Percentiles rank a stretch among this genome's conserved stretches.
Evolutionary conservation across 2,113 vertebrate genomes (phyloP).

Genomic region (Crotalus horridus): DNA sequence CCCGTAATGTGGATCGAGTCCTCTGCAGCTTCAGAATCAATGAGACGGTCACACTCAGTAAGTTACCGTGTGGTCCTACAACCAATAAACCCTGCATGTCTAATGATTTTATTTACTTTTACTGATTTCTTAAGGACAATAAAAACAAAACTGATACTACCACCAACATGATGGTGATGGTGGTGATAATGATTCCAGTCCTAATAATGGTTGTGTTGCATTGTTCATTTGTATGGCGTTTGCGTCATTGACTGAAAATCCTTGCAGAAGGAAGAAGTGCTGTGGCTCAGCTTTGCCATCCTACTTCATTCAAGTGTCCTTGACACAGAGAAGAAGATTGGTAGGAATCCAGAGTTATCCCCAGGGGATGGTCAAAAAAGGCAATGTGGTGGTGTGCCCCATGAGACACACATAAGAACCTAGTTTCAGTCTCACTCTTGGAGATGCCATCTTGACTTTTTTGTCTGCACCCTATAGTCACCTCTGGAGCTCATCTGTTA

Average conservation of each 20-base stretch:
- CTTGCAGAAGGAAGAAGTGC: background rate
- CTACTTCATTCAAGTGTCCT: background rate
- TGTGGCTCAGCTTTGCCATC: background rate
- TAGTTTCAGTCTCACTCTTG: background rate
- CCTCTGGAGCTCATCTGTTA: background rate
- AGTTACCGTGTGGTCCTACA: slow-evolving; percentile 56
- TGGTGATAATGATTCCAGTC: background rate
- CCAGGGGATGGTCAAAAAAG: background rate
- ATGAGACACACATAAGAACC: background rate
- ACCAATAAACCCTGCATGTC: background rate
- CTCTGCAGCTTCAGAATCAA: slow-evolving; percentile 97
- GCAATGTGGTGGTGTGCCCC: background rate
- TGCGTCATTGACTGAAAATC: background rate
- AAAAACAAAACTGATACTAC: background rate
- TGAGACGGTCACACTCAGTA: slow-evolving; percentile 89
- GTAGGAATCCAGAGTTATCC: background rate
- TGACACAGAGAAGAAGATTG: background rate
- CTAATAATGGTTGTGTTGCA: background rate
- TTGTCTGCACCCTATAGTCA: background rate
- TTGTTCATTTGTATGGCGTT: background rate
- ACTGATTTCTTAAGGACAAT: background rate
- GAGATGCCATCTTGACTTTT: background rate
- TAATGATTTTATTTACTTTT: background rate
- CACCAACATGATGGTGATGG: background rate
- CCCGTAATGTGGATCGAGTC: slow-evolving; percentile 89